Base-by-base conservation (phyloP, 2,113 vertebrate genomes). In the Campylorhamphus procurvoides region DNA sequence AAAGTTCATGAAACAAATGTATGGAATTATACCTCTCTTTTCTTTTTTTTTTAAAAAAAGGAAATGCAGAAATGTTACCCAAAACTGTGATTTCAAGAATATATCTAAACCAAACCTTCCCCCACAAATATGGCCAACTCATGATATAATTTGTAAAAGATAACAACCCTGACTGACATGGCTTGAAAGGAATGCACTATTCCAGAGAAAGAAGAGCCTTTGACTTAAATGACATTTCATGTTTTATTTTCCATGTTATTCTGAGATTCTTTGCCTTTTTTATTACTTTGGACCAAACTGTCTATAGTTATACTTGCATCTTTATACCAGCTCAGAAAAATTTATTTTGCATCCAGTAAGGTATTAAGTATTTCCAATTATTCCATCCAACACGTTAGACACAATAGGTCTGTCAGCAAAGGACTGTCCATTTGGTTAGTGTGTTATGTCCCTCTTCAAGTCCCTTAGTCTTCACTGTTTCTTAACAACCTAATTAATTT, bases 401-500 rank as follows among this genome's bases (percentile, higher is more conserved):
- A 39, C 44, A 63, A 47, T 6, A 87, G 8, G 10, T 94, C 76
- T 87, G 53, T 68, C 66, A 87, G 67, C 11, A 80, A 79, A 83
- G 33, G 46, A 89, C 27, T 50, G 25, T 31, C 84, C 62, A 42
- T 67, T 79, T 79, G 59, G 35, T 59, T 80, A 39, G 8, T 50
- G 7, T 37, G 73, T 79, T 76, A 66, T 22, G 20, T 16, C 17
- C 37, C 22, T 60, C 62, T 73, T 79, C 40, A 58, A 66, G 58
- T 66, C 6, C 18, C 58, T 69, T 66, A 83, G 50, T 76, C 53
- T 90, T 85, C 59, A 66, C 15, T 91, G 37, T 14, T 76, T 84
- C 71, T 80, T 62, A 94, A 89, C 59, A 87, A 73, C 15, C 22
- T 80, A 76, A 79, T 84, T 76, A 82, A 79, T 89, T 89, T 87